Percentiles rank a stretch among this genome's conserved stretches.
Evolutionary conservation across 37 sponge, comb jelly and placozoan species (phyloP).

Genomic region (Axinella damicornis): DNA sequence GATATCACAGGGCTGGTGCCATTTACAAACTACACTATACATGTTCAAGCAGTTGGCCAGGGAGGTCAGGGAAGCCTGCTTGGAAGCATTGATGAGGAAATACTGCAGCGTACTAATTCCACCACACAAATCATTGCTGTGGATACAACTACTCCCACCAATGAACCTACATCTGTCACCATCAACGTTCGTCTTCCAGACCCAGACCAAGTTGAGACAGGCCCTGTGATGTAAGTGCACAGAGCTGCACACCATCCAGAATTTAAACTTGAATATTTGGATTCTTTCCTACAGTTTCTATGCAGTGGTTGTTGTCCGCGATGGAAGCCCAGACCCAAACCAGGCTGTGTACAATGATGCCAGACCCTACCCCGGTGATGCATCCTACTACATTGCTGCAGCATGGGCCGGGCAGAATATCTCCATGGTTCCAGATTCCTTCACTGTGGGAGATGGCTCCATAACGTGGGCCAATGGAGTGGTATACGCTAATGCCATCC

Average conservation of each 20-base stretch:
- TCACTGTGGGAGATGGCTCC: constrained; percentile 39
- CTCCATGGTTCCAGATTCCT: not conserved
- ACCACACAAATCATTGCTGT: not conserved
- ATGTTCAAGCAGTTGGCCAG: constrained; percentile 28
- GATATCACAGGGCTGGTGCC: constrained; percentile 6
- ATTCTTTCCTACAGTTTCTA: constrained; percentile 34
- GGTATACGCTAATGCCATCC: constrained; percentile 18
- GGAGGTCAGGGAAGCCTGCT: not conserved
- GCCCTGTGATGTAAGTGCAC: constrained; percentile 28
- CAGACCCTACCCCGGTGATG: not conserved
- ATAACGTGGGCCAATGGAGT: not conserved
- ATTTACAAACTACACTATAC: constrained; percentile 29
- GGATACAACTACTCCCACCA: too few relatives aligned
- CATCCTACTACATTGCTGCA: constrained; percentile 39
- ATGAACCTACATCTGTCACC: not conserved
- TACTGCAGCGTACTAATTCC: not conserved
- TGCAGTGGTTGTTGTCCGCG: constrained; percentile 45
- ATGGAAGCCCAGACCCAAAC: too few relatives aligned
- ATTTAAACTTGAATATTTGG: too few relatives aligned
- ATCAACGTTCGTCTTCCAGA: constrained; percentile 6
- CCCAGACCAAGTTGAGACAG: constrained; percentile 24
- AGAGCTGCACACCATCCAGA: not conserved
- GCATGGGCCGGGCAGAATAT: constrained; percentile 31
- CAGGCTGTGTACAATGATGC: constrained; percentile 12
- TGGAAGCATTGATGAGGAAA: constrained; percentile 10